Evolutionary conservation across 64 coral and sea anemone species (phyloP), one percentile per base, ranked within the genome.

Genomic region (Actinia tenebrosa): DNA sequence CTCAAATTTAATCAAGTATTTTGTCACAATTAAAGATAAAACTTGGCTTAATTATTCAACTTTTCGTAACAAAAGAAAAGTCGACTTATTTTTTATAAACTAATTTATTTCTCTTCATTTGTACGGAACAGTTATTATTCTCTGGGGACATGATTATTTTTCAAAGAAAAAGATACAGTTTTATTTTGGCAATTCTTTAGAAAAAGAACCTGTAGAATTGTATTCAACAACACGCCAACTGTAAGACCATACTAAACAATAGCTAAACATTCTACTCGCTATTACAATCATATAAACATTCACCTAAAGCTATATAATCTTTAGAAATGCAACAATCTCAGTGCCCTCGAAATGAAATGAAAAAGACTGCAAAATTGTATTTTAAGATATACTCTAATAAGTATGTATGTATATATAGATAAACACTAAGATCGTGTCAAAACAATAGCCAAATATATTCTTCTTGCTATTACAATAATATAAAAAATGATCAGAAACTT

Each of bases 381-480:
- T 50, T 50, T 50, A 8, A 50, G 7, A 50, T 5, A 50, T 50
- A 50, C 47, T 5, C 7, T 8, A 50, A 50, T 8, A 5, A 50
- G 47, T 50, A 50, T 50, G 7, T 50, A 50, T 50, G 7, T 50
- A 50, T 50, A 50, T 50, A 50, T 50, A 50, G 3, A 50, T 50
- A 50, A 5, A 50, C 47, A 50, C 10, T 22, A 69, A 69, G 19
- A 25, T 20, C 64, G n/a, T 69, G 5, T 10, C 37, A 18, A 19
- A 79, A 79, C 77, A 79, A 79, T 79, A 79, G 37, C 7, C 77
- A 79, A 42, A 79, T 14, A 19, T 44, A 16, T 79, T 79, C 9
- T 3, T 14, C 77, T 79, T 15, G 77, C 37, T 47, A 79, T 79
- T 79, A 79, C 77, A 44, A 37, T 79, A 79, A 79, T n/a, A 69